Evolutionary conservation across 2,797 vertebrate genomes (phyloP), one percentile per base, ranked within the genome.

Genomic region (Hemibagrus guttatus): DNA sequence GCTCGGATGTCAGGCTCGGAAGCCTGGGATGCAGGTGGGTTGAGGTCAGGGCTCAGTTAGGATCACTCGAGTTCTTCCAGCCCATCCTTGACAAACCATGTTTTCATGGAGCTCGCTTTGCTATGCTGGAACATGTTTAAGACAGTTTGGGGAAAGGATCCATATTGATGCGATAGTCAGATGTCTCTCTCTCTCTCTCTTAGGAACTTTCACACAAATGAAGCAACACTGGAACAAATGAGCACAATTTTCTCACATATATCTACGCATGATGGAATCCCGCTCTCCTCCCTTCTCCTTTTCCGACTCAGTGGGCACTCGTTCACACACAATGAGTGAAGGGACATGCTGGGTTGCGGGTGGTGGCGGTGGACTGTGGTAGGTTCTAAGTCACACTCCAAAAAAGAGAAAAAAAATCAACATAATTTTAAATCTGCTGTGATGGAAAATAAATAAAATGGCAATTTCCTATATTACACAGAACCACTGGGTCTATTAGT

Each of bases 151-250:
- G 54, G 31, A 79, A 58, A 39, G 54, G 54, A 35, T 3, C 16
- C 49, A 78, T 59, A 56, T 35, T 78, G 49, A 0, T 76, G 74
- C 28, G n/a, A 76, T 17, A 17, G n/a, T 78, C 54, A 31, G 28
- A 17, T 35, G 28, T 79, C 42, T 46, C 69, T n/a, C 3, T 75
- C n/a, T 58, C 54, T 9, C 35, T 42, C 79, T 63, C 58, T 46
- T 23, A 2, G 79, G 39, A 81, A 81, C 92, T 92, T 86, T 92
- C 91, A 87, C 82, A 87, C 92, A 94, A 95, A 95, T 94, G 93
- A 96, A 95, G 92, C 93, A 95, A 95, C 94, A 95, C 91, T 92
- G 28, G 90, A 91, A 88, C 89, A 88, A 92, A 89, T 92, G 88
- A 92, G 92, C 81, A 91, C 93, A 91, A 91, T 92, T 93, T 93